phyloP scores from a whole-genome alignment of 2,888 invertebrate species.

The Liopterus haemorrhoidalis region DNA sequence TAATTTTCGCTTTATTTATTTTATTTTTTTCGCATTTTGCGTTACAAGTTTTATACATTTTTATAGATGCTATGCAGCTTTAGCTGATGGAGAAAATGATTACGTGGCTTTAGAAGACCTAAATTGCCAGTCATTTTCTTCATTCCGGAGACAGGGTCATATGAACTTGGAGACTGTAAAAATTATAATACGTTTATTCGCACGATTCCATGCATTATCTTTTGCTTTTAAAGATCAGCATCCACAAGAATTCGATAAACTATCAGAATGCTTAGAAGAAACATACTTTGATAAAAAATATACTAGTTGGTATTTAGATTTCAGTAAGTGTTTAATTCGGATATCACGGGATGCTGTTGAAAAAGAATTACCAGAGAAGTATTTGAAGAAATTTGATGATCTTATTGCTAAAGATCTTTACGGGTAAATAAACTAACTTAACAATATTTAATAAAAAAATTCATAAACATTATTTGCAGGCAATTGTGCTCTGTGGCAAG shows the following conservation, averaged over 20 bases:
- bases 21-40: no score
- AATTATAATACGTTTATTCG: conserved; percentile 42
- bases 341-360: conserved; percentile 59
- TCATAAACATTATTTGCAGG: no score
- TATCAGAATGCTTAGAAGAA: conserved; percentile 42
- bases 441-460: neutral
- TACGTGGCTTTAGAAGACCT: conserved; percentile 46
- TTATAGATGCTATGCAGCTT: conserved; percentile 41
- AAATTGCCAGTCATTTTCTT: conserved; percentile 39
- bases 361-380: conserved; percentile 57
- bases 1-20: no score
- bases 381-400: conserved; percentile 52
- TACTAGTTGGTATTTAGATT: conserved; percentile 54
- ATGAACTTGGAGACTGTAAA: conserved; percentile 39
- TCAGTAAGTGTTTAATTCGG: conserved; percentile 48
- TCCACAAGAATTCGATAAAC: conserved; percentile 39
- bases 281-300: conserved; percentile 53
- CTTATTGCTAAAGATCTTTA: conserved; percentile 52
- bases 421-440: conserved; percentile 45
- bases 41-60: no score
- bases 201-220: conserved; percentile 47
- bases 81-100: conserved; percentile 44
- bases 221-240: conserved; percentile 45
- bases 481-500: conserved; percentile 11
- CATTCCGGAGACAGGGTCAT: conserved; percentile 37